These are phyloP conservation scores for Danio kyathit DNA, from an alignment of 2,797 vertebrate genomes.

Conservation along the genomic window DNA sequence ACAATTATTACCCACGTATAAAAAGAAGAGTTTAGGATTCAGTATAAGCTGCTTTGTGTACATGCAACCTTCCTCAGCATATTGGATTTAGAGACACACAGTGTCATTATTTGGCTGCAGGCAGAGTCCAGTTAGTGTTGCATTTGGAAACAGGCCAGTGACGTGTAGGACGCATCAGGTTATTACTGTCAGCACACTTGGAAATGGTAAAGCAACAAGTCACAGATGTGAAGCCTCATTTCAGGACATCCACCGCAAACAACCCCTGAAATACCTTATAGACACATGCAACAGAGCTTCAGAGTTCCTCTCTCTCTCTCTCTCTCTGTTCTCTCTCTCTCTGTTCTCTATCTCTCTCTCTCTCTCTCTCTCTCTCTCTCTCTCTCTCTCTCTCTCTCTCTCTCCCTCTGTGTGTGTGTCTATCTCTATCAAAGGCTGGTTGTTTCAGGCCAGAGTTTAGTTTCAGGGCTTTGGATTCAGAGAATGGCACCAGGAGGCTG, in stretches of 20 bases:
- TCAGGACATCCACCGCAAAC: conserved; percentile 10
- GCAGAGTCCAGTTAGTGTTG: conserved; percentile 41
- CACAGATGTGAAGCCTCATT: neutral
- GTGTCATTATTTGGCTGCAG: conserved; percentile 55
- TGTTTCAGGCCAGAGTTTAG: conserved; percentile 76
- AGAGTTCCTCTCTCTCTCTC: conserved; percentile 30
- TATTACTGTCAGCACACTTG: neutral
- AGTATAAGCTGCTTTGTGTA: neutral
- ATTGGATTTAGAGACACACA: conserved; percentile 50
- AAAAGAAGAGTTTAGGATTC: neutral
- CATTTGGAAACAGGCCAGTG: conserved; percentile 47
- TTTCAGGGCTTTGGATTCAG: conserved; percentile 77
- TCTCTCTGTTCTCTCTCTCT: neutral
- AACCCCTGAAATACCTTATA: conserved; percentile 48
- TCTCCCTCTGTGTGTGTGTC: too few species aligned
- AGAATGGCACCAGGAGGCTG: conserved; percentile 63
- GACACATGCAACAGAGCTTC: conserved; percentile 23
- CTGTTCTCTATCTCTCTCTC: conserved; percentile 15
- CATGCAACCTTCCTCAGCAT: conserved; percentile 25
- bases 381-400: conserved; percentile 22
- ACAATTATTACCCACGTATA: neutral
- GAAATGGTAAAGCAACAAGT: neutral
- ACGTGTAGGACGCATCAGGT: conserved; percentile 23
- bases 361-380: neutral
- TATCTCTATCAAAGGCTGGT: conserved; percentile 69